Base-by-base conservation (phyloP, 2,113 vertebrate genomes). In the Megaptera novaeangliae region DNA sequence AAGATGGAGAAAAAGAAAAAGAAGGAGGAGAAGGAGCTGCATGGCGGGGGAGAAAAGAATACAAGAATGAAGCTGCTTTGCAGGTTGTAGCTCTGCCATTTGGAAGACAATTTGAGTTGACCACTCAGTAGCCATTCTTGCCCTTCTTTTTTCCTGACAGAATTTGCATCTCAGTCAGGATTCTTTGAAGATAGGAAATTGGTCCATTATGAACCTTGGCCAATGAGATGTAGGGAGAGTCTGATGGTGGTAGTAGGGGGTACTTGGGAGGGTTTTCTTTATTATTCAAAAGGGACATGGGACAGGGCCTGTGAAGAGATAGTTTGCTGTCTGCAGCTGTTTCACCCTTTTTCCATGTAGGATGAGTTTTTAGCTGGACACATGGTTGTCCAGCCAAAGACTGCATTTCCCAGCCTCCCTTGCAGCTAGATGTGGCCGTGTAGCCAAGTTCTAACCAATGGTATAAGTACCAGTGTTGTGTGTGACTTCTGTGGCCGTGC, bases 181-280 rank as follows among this genome's bases (percentile, higher is more conserved):
- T 52, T 77, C 14, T 66, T 49, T 41, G 25, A 41, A 88, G 49
- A 49, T 3, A 20, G 6, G 1, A 49, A 52, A 36, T 31, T 44
- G 46, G 71, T 64, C 0, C 11, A 15, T 4, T 4, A 1, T 36
- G 29, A 66, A 78, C 12, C 55, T 46, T n/a, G 61, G 27, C 36
- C 55, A 31, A 3, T 80, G 63, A 44, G 52, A 31, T 5, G 25
- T 15, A 59, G 12, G 46, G 15, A 71, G 41, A 27, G 11, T 59
- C 57, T 36, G 36, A 34, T 5, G 3, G 21, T 31, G 11, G 36
- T 0, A 11, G 15, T 6, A 1, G 57, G 11, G 10, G 36, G n/a
- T 23, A 8, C 29, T 1, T 2, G 21, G 39, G 15, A 39, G n/a
- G 27, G 2, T 36, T 89, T 52, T 71, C 21, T 18, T 72, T 41